Conservation (phyloP, 2,888 invertebrate species). For the Harpalus rufipes region DNA sequence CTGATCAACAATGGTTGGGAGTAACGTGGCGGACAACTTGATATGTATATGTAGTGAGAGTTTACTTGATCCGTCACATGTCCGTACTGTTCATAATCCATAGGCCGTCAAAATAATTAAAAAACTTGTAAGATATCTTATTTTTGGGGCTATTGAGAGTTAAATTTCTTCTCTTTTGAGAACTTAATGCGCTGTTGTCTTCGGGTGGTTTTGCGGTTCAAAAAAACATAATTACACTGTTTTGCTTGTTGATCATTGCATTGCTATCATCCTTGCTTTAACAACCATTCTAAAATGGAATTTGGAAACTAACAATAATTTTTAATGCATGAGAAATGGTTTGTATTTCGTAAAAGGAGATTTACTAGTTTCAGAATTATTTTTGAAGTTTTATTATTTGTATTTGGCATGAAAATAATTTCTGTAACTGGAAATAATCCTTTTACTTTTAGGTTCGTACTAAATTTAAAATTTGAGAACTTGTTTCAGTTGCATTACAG, state of each 20-base stretch:
- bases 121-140: no score
- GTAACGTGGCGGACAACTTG: no score
- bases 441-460: slow-evolving; percentile 22
- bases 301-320: slow-evolving; percentile 47
- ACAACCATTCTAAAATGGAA: slow-evolving; percentile 56
- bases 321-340: slow-evolving; percentile 49
- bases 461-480: slow-evolving; percentile 49
- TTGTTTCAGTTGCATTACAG: slow-evolving; percentile 45
- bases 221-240: neutral
- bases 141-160: no score
- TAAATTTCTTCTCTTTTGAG: no score
- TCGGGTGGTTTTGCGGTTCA: neutral
- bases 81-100: no score
- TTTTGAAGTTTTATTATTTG: slow-evolving; percentile 1
- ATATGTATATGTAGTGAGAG: no score
- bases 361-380: slow-evolving; percentile 39
- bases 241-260: slow-evolving; percentile 36
- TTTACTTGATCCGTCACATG: no score
- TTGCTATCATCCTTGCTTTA: slow-evolving; percentile 48
- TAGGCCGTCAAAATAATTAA: no score
- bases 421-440: slow-evolving; percentile 24
- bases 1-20: no score
- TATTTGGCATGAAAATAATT: neutral
- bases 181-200: no score
- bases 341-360: slow-evolving; percentile 17